Base-by-base conservation (phyloP, 2,888 invertebrate species). In the Neelides folsomi region DNA sequence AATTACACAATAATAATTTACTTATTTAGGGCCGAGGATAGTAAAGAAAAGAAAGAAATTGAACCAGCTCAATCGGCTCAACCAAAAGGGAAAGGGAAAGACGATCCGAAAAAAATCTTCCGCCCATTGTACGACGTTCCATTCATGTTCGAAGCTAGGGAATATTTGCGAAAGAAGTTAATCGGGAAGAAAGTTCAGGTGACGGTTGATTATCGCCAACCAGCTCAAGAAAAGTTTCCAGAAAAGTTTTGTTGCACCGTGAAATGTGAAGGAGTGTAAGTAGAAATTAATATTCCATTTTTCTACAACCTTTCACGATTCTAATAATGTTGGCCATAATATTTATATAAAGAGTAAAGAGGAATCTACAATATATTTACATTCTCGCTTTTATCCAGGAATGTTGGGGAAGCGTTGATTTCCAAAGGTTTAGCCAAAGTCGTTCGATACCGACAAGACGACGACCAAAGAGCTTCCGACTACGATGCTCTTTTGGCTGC, bases 81-180 rank as follows among this genome's bases (percentile, higher is more conserved):
- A 2, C 49, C 8, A 46, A 54, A 36, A 54, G 13, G 13, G 4
- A 27, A 27, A 27, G 27, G 7, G 27, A 27, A 27, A 27, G 27
- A 7, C 27, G n/a, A n/a, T n/a, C n/a, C n/a, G n/a, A n/a, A n/a
- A n/a, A n/a, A n/a, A n/a, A 38, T 19, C 41, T 86, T 80, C 70
- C 82, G 90, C 66, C 92, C 95, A 0, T 77, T 98, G 0, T 99
- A 97, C 70, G 98, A 99, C 69, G 86, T 97, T 67, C 98, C 98
- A 1, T 93, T 87, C 80, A 89, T 98, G 90, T 95, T 86, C 70
- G 98, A 99, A 71, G 94, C 95, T 0, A 80, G 98, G 49, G 98
- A 99, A 73, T 97, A 87, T 69, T 75, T 99, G 37, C 79, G 98
- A 41, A 95, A 94, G 69, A 92, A 93, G 68, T 75, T 98, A 12